Evolutionary conservation across 2,113 vertebrate species (phyloP), one percentile per base, ranked within the genome.

Genomic region (Artemisiospiza belli): DNA sequence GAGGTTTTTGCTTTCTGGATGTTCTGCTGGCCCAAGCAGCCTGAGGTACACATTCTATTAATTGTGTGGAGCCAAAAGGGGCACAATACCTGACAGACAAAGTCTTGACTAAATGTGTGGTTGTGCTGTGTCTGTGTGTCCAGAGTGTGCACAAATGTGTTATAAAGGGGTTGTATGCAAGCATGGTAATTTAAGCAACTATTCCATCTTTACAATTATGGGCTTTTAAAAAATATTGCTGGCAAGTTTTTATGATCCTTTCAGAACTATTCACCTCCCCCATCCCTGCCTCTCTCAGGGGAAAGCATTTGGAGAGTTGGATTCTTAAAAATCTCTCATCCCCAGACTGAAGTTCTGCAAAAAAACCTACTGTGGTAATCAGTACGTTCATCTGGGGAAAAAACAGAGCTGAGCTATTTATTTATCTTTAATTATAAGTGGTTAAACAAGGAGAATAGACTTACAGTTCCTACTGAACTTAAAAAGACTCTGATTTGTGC

Each of bases 391-490:
- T 35, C n/a, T 91, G 35, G 64, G 82, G 37, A 57, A 62, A 84
- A 91, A 95, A 85, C 61, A 95, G 81, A 94, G 87, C 24, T 83
- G 84, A 93, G 78, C 72, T 88, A 81, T 87, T 94, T 95, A 93
- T 95, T 96, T 97, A 84, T 87, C 92, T 96, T 96, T 90, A 92
- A 97, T 97, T 96, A 75, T 91, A 93, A 77, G 80, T 80, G 72
- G 88, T 90, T 96, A 97, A 96, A 91, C 90, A 96, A 91, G 96
- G 78, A 95, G 95, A 97, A 97, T 94, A 97, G 96, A 96, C 96
- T 97, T 97, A 95, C 15, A 94, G 93, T 91, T 97, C 79, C 68
- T 92, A 82, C 93, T 96, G 93, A 97, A 97, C 90, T 96, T 97
- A 96, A 96, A 91, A 96, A 96, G 87, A 68, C 54, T 92, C 88